Percentiles rank a stretch among this genome's conserved stretches.
These are phyloP conservation scores for Crossaster papposus DNA, from an alignment of 53 echinoderm and acorn worm genomes.

Conservation along the genomic window DNA sequence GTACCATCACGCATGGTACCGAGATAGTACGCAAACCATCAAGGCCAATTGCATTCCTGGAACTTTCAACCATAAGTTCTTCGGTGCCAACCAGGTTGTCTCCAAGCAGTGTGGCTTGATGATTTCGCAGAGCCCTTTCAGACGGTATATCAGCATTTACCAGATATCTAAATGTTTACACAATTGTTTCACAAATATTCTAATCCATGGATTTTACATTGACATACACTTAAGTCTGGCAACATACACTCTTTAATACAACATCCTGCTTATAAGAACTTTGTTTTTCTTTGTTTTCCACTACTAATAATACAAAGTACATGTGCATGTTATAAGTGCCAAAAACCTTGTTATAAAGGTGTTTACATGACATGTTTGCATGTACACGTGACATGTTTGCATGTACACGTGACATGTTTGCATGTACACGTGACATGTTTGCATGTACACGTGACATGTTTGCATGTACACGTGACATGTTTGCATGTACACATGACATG, in stretches of 20 bases:
- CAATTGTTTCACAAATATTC: not conserved
- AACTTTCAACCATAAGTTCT: not conserved
- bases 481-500: too few relatives aligned
- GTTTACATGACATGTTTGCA: not conserved
- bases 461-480: too few relatives aligned
- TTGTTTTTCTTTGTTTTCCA: too few relatives aligned
- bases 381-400: too few relatives aligned
- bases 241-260: too few relatives aligned
- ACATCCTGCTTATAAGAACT: too few relatives aligned
- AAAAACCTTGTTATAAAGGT: not conserved
- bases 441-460: too few relatives aligned
- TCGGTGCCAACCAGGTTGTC: conserved; percentile 15
- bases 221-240: not conserved
- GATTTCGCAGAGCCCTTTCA: not conserved
- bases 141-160: not conserved
- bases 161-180: not conserved
- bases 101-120: not conserved
- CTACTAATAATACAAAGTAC: not conserved
- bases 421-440: not conserved
- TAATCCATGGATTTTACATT: not conserved
- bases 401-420: too few relatives aligned
- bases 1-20: not conserved
- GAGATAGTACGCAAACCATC: not conserved
- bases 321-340: not conserved
- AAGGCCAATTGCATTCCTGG: not conserved